Percentiles rank a stretch among this genome's conserved stretches.
Conservation (phyloP, 2,797 vertebrate species). For the Tenualosa ilisha region DNA sequence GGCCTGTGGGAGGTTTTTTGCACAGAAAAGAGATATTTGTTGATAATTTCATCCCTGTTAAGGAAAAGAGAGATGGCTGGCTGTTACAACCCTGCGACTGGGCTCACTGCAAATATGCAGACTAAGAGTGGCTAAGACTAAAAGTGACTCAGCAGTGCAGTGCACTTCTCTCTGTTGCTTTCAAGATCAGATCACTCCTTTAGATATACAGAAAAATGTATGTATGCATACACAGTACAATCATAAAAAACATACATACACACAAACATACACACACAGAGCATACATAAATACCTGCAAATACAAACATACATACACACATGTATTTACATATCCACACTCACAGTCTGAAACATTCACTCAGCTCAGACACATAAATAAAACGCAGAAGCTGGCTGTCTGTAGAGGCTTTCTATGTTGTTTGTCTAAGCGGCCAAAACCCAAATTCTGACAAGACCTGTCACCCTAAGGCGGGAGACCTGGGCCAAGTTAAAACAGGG, state of each 20-base stretch:
- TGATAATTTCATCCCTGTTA: constrained; percentile 28
- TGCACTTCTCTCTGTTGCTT: not conserved
- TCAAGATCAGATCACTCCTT: not conserved
- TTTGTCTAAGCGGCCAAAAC: constrained; percentile 23
- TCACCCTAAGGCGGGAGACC: constrained; percentile 21
- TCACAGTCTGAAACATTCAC: constrained; percentile 14
- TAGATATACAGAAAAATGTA: not conserved
- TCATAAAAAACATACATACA: not conserved
- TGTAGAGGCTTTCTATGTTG: not conserved
- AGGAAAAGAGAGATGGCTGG: not conserved
- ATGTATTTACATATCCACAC: not conserved
- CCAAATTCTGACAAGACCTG: constrained; percentile 33
- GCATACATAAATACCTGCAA: not conserved
- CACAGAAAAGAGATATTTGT: constrained; percentile 26
- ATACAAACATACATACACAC: not conserved
- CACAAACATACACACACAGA: not conserved
- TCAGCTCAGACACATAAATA: constrained; percentile 35
- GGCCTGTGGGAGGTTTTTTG: constrained; percentile 17
- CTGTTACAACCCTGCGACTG: not conserved
- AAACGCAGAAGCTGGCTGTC: constrained; percentile 7
- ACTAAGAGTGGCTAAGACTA: too few relatives aligned
- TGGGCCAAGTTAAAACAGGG: constrained; percentile 35
- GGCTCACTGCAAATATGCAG: constrained; percentile 21
- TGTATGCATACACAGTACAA: not conserved
- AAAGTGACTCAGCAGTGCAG: not conserved